Percentiles rank a stretch among this genome's conserved stretches.
These are phyloP conservation scores for Cydia fagiglandana DNA, from an alignment of 1,140 invertebrate genomes.

Conservation along the genomic window DNA sequence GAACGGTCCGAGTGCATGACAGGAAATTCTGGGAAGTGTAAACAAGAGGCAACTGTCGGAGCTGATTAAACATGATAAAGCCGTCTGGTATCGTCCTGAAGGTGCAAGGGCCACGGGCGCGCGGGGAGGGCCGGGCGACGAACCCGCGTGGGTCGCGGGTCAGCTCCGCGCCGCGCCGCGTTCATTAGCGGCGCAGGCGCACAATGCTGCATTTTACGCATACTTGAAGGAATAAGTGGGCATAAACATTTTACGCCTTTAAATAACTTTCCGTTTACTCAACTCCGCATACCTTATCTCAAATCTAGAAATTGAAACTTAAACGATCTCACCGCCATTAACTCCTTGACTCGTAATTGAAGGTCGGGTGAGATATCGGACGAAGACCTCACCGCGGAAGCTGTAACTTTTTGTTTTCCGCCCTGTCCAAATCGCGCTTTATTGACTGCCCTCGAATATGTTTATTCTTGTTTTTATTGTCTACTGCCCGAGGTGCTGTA, in stretches of 20 bases:
- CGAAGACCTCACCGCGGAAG: conserved; percentile 57
- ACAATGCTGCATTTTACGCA: conserved; percentile 35
- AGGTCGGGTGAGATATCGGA: conserved; percentile 44
- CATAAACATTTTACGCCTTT: neutral
- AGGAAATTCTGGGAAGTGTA: conserved; percentile 41
- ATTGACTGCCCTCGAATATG: conserved; percentile 48
- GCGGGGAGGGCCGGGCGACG: conserved; percentile 50
- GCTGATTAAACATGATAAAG: conserved; percentile 59
- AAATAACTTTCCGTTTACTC: conserved; percentile 23
- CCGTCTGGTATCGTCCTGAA: conserved; percentile 53
- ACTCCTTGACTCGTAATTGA: conserved; percentile 34
- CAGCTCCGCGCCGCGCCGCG: conserved; percentile 59
- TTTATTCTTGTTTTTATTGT: conserved; percentile 50
- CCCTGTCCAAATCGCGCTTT: conserved; percentile 48
- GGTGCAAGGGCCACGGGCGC: conserved; percentile 44
- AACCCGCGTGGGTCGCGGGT: conserved; percentile 75
- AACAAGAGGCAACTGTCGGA: conserved; percentile 40
- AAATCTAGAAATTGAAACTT: neutral
- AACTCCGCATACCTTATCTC: neutral
- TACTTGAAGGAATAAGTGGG: conserved; percentile 15
- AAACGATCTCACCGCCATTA: neutral
- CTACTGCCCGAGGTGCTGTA: conserved; percentile 28
- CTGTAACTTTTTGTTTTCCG: conserved; percentile 57
- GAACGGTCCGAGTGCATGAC: conserved; percentile 1
- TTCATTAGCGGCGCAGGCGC: conserved; percentile 67